Evolutionary conservation across 2,797 vertebrate species (phyloP).

Genomic region (Sebastes diaconus): DNA sequence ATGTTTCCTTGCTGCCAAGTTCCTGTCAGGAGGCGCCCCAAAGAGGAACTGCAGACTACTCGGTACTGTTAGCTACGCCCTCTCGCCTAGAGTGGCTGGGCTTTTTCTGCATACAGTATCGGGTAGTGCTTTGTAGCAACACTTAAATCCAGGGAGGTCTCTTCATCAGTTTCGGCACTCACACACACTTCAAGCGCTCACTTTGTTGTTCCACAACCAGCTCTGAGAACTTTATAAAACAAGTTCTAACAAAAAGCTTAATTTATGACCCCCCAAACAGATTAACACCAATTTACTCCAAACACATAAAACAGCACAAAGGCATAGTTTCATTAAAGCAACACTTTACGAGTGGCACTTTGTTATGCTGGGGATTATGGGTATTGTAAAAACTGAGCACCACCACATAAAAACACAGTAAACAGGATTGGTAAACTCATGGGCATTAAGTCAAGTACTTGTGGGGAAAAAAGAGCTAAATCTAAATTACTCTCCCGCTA

Average conservation of each 20-base stretch:
- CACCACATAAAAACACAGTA: slow-evolving; percentile 59
- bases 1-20: slow-evolving; percentile 84
- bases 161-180: slow-evolving; percentile 53
- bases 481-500: slow-evolving; percentile 32
- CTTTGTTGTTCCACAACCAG: slow-evolving; percentile 32
- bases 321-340: slow-evolving; percentile 56
- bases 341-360: slow-evolving; percentile 64
- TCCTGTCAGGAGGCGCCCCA: slow-evolving; percentile 82
- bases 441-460: slow-evolving; percentile 50
- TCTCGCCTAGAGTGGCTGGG: slow-evolving; percentile 57
- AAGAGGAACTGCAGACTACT: slow-evolving; percentile 82
- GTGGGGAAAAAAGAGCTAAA: slow-evolving; percentile 42
- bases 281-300: slow-evolving; percentile 67
- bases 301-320: slow-evolving; percentile 61
- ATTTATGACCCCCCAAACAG: slow-evolving; percentile 56
- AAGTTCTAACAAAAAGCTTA: slow-evolving; percentile 46
- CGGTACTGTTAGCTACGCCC: slow-evolving; percentile 72
- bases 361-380: slow-evolving; percentile 61
- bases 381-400: slow-evolving; percentile 68
- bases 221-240: slow-evolving; percentile 47
- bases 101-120: slow-evolving; percentile 58
- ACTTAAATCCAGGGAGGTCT: slow-evolving; percentile 69
- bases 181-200: slow-evolving; percentile 17
- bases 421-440: slow-evolving; percentile 55
- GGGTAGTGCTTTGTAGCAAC: slow-evolving; percentile 62